phyloP scores from a whole-genome alignment of 2,797 vertebrate genomes.

The Myotis findleyi region DNA sequence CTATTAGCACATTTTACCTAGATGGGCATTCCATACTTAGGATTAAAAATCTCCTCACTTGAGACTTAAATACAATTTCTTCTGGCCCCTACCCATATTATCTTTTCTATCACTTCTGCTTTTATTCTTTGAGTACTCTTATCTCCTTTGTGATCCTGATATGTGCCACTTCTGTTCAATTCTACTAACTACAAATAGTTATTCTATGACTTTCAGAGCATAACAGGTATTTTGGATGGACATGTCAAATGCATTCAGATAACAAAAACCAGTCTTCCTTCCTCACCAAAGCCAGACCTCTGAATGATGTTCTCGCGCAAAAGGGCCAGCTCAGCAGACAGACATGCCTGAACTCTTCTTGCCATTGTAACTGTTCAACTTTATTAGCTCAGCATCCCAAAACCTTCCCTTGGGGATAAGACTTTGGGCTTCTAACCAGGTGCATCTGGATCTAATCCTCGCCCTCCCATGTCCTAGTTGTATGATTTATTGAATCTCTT shows the following conservation, averaged over 20 bases:
- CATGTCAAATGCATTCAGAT: not conserved
- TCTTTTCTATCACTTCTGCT: conserved; percentile 21
- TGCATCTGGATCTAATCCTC: not conserved
- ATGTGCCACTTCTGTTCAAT: conserved; percentile 40
- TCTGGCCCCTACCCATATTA: not conserved
- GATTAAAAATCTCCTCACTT: not conserved
- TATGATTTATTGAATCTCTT: not conserved
- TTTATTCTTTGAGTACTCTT: not conserved
- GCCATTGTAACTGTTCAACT: not conserved
- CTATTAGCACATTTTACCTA: not conserved
- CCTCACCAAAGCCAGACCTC: not conserved
- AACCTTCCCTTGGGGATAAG: not conserved
- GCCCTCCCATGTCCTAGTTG: not conserved
- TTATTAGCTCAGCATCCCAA: not conserved
- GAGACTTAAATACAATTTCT: not conserved
- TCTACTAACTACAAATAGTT: not conserved
- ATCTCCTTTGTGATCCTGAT: not conserved
- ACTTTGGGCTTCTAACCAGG: not conserved
- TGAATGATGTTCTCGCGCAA: not conserved
- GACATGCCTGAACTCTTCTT: not conserved
- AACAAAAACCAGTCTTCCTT: conserved; percentile 30
- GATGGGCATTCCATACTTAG: rapidly evolving
- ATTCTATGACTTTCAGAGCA: not conserved
- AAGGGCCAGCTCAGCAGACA: not conserved
- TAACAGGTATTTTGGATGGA: conserved; percentile 56